Evolutionary conservation across 2,113 vertebrate species (phyloP).

Genomic region (Mobula birostris): DNA sequence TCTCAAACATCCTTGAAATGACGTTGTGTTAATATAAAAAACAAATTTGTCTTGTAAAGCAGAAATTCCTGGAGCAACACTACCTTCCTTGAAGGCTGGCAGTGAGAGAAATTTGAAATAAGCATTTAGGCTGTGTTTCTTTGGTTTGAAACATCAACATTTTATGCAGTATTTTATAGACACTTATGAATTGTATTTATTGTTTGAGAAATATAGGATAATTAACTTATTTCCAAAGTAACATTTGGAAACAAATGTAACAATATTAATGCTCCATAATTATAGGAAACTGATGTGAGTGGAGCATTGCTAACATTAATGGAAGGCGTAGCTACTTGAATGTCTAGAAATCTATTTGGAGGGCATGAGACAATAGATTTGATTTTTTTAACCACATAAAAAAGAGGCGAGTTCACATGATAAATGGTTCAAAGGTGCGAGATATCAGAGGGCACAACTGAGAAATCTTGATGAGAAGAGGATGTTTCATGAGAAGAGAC

Average conservation of each 20-base stretch:
- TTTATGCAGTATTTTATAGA: neutral
- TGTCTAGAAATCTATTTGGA: neutral
- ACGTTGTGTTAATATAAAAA: neutral
- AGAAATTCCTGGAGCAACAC: neutral
- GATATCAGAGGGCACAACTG: neutral
- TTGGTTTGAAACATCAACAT: neutral
- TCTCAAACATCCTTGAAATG: constrained; percentile 13
- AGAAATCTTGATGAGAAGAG: neutral
- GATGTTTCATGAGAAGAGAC: neutral
- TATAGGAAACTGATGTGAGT: neutral
- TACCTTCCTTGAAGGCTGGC: neutral
- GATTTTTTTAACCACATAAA: neutral
- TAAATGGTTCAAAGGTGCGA: neutral
- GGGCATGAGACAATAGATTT: neutral
- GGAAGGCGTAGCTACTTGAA: neutral
- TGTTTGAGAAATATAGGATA: neutral
- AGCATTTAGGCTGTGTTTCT: neutral
- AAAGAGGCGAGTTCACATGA: neutral
- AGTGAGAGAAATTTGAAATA: constrained; percentile 3
- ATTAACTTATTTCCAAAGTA: neutral
- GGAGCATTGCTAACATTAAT: neutral
- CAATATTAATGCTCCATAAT: neutral
- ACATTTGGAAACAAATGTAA: neutral
- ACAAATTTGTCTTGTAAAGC: neutral
- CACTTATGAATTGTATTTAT: neutral